Evolutionary conservation across 2,113 vertebrate species (phyloP).

Genomic region (Seriola dumerili): DNA sequence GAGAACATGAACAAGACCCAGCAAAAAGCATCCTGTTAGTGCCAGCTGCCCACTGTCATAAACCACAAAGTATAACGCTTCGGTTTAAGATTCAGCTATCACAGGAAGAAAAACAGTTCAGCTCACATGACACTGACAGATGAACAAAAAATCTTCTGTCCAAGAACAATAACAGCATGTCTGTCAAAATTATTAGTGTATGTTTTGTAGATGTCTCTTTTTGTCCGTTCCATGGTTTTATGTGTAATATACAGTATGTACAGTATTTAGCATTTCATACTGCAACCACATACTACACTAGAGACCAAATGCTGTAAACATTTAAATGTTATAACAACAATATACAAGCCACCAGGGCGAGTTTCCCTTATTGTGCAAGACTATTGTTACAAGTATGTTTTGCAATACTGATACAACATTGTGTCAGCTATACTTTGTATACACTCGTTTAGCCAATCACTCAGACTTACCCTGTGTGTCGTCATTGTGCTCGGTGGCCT

Average conservation of each 20-base stretch:
- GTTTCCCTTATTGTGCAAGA: not conserved
- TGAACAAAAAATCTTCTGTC: not conserved
- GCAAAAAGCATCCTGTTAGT: not conserved
- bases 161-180: not conserved
- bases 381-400: not conserved
- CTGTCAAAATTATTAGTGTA: not conserved
- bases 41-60: conserved; percentile 31
- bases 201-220: not conserved
- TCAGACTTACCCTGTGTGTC: conserved; percentile 83
- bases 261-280: not conserved
- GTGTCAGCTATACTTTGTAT: not conserved
- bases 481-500: conserved; percentile 88
- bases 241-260: not conserved
- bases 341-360: not conserved
- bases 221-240: not conserved
- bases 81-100: not conserved
- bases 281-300: not conserved
- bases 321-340: not conserved
- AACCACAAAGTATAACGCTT: not conserved
- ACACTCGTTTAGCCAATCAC: not conserved
- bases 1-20: not conserved
- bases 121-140: not conserved
- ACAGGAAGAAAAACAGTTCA: not conserved
- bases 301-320: too few relatives aligned
- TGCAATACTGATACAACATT: not conserved